Conservation (phyloP, 2,797 vertebrate genomes). For the Xerus rutilus region DNA sequence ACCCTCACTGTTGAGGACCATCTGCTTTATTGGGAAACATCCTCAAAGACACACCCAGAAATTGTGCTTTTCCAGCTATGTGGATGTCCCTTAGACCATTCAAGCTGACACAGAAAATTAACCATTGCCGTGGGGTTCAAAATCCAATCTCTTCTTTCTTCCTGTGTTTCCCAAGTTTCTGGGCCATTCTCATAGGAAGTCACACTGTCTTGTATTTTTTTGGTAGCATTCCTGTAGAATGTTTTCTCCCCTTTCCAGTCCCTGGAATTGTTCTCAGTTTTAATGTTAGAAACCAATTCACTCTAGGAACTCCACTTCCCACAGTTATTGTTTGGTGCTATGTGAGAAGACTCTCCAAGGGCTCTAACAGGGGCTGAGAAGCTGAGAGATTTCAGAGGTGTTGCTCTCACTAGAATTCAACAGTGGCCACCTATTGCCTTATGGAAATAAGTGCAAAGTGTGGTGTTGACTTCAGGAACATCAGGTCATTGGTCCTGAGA, state of each 20-base stretch:
- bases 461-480: conserved; percentile 48
- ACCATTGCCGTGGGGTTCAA: neutral
- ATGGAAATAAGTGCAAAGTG: conserved; percentile 58
- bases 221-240: neutral
- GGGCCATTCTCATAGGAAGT: neutral
- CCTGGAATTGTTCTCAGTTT: conserved; percentile 44
- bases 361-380: conserved; percentile 39
- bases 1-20: neutral
- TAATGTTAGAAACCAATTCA: conserved; percentile 73
- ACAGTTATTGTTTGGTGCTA: neutral
- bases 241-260: neutral
- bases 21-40: neutral
- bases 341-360: conserved; percentile 56
- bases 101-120: no score
- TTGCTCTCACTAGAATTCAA: conserved; percentile 55
- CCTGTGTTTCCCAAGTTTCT: neutral
- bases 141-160: neutral
- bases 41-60: neutral
- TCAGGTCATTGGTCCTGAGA: neutral
- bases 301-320: conserved; percentile 67
- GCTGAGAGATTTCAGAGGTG: conserved; percentile 55
- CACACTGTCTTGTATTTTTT: neutral
- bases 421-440: conserved; percentile 58
- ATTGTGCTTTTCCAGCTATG: neutral
- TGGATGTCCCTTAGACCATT: neutral